Evolutionary conservation across 2,113 vertebrate genomes (phyloP).

Genomic region (Alectura lathami): DNA sequence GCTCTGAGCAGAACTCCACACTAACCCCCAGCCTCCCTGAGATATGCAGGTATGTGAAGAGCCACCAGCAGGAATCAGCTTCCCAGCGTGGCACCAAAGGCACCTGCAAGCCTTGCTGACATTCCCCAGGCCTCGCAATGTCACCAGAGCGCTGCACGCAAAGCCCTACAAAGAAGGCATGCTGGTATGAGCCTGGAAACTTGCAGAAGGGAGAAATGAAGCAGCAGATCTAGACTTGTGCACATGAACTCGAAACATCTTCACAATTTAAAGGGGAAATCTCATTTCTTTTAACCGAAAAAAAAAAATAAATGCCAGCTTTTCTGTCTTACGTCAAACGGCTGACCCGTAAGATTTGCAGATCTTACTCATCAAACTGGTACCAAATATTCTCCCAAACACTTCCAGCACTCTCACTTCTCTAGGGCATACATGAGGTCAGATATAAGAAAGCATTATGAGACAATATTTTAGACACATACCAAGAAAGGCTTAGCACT

Average conservation of each 20-base stretch:
- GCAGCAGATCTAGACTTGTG: neutral
- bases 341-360: neutral
- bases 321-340: neutral
- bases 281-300: neutral
- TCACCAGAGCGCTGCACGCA: neutral
- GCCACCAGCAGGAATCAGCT: neutral
- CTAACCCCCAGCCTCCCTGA: neutral
- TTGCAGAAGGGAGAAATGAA: neutral
- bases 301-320: neutral
- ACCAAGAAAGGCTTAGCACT: neutral
- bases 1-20: neutral
- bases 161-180: rapidly evolving
- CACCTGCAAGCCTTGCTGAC: neutral
- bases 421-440: neutral
- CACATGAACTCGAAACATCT: neutral
- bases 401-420: neutral
- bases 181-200: neutral
- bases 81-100: neutral
- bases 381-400: neutral
- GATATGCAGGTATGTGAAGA: neutral
- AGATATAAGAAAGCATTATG: neutral
- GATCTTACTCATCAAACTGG: no score
- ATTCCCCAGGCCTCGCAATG: neutral
- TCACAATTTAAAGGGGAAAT: neutral
- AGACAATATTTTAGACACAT: neutral